phyloP scores from a whole-genome alignment of 1,140 invertebrate species.

The Caenorhabditis brenneri region DNA sequence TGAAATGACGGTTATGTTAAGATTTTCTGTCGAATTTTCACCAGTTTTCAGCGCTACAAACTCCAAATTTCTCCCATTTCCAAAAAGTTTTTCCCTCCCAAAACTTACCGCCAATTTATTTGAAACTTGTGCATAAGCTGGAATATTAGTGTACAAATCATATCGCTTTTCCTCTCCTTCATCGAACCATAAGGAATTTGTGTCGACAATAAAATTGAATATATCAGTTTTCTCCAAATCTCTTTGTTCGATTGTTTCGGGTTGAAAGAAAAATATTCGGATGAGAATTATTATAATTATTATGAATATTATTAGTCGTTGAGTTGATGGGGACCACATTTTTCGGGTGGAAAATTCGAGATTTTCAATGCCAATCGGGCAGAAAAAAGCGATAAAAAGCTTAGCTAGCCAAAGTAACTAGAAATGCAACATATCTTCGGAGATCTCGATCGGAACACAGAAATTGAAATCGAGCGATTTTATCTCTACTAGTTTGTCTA shows the following conservation, averaged over 20 bases:
- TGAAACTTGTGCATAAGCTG: neutral
- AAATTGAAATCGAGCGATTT: too few species aligned
- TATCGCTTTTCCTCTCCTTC: neutral
- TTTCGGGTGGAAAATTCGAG: too few species aligned
- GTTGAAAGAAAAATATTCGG: neutral
- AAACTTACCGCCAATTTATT: slow-evolving; percentile 2
- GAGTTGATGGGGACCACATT: neutral
- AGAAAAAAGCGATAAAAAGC: neutral
- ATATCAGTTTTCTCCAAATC: neutral
- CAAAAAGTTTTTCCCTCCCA: neutral
- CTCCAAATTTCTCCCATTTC: too few species aligned
- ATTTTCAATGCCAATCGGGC: neutral
- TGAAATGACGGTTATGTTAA: too few species aligned
- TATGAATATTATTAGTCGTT: neutral
- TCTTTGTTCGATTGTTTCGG: neutral
- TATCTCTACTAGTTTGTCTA: too few species aligned
- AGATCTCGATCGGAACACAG: too few species aligned
- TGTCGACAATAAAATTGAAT: neutral
- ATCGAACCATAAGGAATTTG: neutral
- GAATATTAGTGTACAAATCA: neutral
- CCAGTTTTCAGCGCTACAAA: too few species aligned
- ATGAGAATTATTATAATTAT: neutral
- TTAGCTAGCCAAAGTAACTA: neutral
- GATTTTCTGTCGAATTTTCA: neutral
- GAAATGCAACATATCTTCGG: too few species aligned